Evolutionary conservation across 2,113 vertebrate genomes (phyloP), one percentile per base, ranked within the genome.

Genomic region (Scomber scombrus): DNA sequence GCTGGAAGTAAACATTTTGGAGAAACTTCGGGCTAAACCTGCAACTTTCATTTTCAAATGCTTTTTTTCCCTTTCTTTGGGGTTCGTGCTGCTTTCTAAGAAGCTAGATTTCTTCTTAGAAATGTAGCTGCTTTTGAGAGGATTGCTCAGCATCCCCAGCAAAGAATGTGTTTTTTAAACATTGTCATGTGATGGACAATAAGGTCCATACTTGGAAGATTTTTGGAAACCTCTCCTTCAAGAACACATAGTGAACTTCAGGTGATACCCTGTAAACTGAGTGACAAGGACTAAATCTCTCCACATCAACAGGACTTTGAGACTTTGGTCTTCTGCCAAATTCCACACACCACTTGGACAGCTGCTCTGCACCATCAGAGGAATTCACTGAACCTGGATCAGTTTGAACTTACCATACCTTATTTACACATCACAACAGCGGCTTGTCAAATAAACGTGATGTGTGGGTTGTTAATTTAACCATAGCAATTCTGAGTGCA

Each of bases 1-100:
- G 69, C 78, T 81, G 80, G 75, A 84, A 76, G 84, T 81, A 80
- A 89, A 89, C 81, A 85, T 87, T 89, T 77, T 47, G 54, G 66
- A 78, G 57, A 68, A 71, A 65, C 81, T 60, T 26, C 1, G 46
- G 46, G 21, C 71, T 31, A 43, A 74, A 84, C 85, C 67, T 86
- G 80, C 29, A 52, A 31, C 71, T 81, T 18, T 50, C 18, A 54
- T 54, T 52, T 51, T 16, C 23, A 26, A 26, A 26, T 26, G 23
- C 23, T 26, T 9, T 40, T 40, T 40, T 9, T 9, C 2, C 8
- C 9, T 40, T 40, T 40, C 14, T 21, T 21, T n/a, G 1, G 7
- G 60, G 0, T 62, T 50, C 29, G 14, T 15, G 18, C 46, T 23
- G 34, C 19, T 46, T 64, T 75, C 26, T 31, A 26, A 63, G n/a